Evolutionary conservation across 1,140 invertebrate genomes (phyloP), one percentile per base, ranked within the genome.

Genomic region (Hycleus cichorii): DNA sequence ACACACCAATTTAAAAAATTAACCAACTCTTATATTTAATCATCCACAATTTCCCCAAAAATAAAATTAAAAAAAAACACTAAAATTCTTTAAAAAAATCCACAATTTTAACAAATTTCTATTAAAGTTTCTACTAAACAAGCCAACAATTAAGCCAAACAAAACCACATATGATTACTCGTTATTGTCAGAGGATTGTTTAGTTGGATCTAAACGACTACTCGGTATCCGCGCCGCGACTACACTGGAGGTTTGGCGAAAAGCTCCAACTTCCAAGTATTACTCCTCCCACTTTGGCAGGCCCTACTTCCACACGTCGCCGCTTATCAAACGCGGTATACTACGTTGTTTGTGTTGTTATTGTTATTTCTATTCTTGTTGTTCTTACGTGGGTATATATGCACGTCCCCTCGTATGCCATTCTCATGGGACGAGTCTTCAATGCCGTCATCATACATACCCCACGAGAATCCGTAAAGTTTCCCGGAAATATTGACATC

Each of bases 271-370:
- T 62, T 64, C 63, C 43, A 51, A 56, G 49, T 68, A 64, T 62
- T 42, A 68, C 68, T 70, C 67, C 68, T 69, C 68, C 68, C 69
- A 70, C 64, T 68, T 66, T 58, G 52, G 57, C 45, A 49, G 43
- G 56, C 51, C 12, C 58, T 51, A 56, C 52, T 61, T 61, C 59
- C 57, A 58, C 59, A 58, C 56, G 60, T 63, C 64, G 65, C 64
- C 60, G 64, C 63, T 63, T 68, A 62, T 69, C 67, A 63, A 60
- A 70, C 63, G 61, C 32, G 32, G 32, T 32, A 32, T 32, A 32
- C 32, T 32, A 4, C 32, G 7, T 4, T 32, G 32, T 32, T 32
- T 32, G 32, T 32, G 32, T 32, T 18, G 18, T 18, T 18, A 18
- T 18, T 18, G 18, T 18, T 18, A 18, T 18, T 18, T 18, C 18